phyloP scores from a whole-genome alignment of 2,888 invertebrate genomes.

The Rugalucina vietnamica region DNA sequence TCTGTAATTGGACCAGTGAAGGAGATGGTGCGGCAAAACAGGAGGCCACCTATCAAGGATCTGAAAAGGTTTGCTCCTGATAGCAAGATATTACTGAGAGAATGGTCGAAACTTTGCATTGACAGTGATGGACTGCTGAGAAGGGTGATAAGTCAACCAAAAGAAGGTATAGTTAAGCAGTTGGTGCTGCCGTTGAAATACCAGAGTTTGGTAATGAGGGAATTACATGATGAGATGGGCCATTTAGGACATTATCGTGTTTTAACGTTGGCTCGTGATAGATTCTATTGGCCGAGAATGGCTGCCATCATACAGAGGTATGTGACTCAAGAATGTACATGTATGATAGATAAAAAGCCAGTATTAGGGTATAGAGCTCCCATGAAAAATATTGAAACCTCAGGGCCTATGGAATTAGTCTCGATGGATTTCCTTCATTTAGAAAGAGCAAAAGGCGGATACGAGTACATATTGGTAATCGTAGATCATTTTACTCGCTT shows the following conservation, averaged over 20 bases:
- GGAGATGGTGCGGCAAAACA: background rate
- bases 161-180: conserved; percentile 20
- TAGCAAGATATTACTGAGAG: background rate
- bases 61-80: background rate
- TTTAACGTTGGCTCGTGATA: conserved; percentile 34
- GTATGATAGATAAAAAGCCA: conserved; percentile 43
- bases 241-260: conserved; percentile 51
- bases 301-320: conserved; percentile 37
- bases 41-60: background rate
- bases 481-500: conserved; percentile 49
- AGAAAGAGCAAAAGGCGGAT: conserved; percentile 42
- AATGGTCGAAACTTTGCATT: conserved; percentile 8
- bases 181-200: conserved; percentile 40
- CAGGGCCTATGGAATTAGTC: conserved; percentile 47
- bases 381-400: conserved; percentile 37
- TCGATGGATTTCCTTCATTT: conserved; percentile 56
- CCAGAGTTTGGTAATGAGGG: background rate
- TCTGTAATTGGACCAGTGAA: background rate
- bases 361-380: conserved; percentile 14
- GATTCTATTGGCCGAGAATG: conserved; percentile 64
- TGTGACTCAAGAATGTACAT: conserved; percentile 31
- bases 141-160: background rate
- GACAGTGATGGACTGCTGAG: background rate
- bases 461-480: conserved; percentile 49
- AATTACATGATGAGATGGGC: conserved; percentile 58